Evolutionary conservation across 1,140 invertebrate genomes (phyloP), one percentile per base, ranked within the genome.

Genomic region (Nymphalis io): DNA sequence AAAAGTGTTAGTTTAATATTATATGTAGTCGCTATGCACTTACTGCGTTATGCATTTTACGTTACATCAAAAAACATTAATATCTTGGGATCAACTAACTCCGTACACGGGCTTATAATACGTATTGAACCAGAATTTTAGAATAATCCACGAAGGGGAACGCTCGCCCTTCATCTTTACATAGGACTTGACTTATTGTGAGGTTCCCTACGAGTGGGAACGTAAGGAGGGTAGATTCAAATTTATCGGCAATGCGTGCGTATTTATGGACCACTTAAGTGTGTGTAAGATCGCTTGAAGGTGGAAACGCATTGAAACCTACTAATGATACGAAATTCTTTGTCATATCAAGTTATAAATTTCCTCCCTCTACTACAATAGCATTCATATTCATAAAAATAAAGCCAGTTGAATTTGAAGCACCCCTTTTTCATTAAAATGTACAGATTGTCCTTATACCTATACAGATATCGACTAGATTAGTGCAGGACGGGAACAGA

Each of bases 111-210:
- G 4, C 27, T 12, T 68, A 57, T 59, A 51, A 73, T 38, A 39
- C 11, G 39, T n/a, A 55, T 55, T 55, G 51, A 20, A 39, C 27
- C 33, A 48, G 42, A 59, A 66, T 70, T 70, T 39, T 58, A 70
- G 68, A 67, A 74, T 66, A 66, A 64, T 74, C 68, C 60, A 38
- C 44, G 8, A 42, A 68, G 65, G 69, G 73, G 60, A 61, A 61
- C 60, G 60, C 48, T n/a, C 51, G 59, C 73, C 73, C 73, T 64
- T 72, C 73, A 65, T 74, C 73, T 75, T 75, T 75, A 57, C 58
- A 51, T 40, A 75, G 69, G 66, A 66, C 73, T 75, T 75, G 73
- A 75, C 73, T 75, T 71, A 75, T 68, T 65, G 65, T 71, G 61
- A 66, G 65, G 69, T 51, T 18, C 58, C 58, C 39, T 60, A 60